Evolutionary conservation across 2,888 invertebrate genomes (phyloP), one percentile per base, ranked within the genome.

Genomic region (Troglohyphantes excavatus): DNA sequence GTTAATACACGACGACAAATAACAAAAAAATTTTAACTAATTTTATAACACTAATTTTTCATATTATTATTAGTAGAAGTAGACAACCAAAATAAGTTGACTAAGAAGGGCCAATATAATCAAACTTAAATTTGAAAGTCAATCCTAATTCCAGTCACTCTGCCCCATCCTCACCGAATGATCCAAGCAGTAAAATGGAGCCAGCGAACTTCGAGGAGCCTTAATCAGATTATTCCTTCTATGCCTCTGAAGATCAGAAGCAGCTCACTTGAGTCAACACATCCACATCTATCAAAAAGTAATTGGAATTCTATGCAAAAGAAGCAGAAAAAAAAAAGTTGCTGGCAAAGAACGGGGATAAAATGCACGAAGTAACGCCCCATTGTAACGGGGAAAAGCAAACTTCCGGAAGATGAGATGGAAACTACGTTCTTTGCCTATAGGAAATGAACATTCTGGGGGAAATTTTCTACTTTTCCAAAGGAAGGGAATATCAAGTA

Each of bases 401-500:
- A 61, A 61, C 7, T 33, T 61, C 61, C 61, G 13, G 21, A 11
- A 21, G 53, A 39, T 67, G 26, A 68, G 53, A 21, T 81, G 65
- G 65, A 29, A 29, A 79, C 46, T 33, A 5, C 53, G 27, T 59
- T 33, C 65, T 19, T 46, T 29, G 68, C 68, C 68, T n/a, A 68
- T 68, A 68, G 81, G 59, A 81, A 81, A 68, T 68, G 68, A 70
- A 68, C 68, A 81, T 81, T 68, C 21, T 29, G 13, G 46, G 2
- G 59, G 17, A 53, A 70, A 70, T 81, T 70, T 68, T 68, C 81
- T 33, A 13, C 53, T 33, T 29, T 81, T 79, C 6, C 67, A 67
- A 81, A 81, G 29, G 68, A 21, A 81, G 26, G 29, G 81, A 81
- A 81, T 81, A 81, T 81, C 81, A 81, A 81, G 33, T 68, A 81